These are phyloP conservation scores for Antidorcas marsupialis DNA, from an alignment of 2,113 vertebrate genomes.

Conservation along the genomic window DNA sequence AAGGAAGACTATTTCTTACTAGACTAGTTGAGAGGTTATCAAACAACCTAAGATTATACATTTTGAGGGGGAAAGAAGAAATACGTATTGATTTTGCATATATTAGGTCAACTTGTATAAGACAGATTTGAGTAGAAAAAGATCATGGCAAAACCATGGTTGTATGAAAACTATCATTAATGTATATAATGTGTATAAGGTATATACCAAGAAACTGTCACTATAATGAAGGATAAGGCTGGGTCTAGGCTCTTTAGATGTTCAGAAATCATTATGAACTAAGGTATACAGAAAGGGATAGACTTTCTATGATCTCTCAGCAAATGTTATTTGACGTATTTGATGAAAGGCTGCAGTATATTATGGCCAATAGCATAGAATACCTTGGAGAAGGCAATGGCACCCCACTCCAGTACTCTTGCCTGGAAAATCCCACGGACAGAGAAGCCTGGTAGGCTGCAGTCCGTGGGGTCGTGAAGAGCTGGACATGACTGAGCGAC, in stretches of 20 bases:
- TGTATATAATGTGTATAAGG: neutral
- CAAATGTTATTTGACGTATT: neutral
- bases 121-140: constrained; percentile 1
- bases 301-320: neutral
- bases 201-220: neutral
- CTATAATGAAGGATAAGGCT: neutral
- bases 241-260: neutral
- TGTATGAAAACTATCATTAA: neutral
- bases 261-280: neutral
- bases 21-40: neutral
- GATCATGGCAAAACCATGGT: neutral
- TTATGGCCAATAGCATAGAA: neutral
- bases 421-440: no score
- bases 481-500: no score
- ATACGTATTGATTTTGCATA: neutral
- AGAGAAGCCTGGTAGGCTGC: no score
- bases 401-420: no score
- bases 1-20: neutral
- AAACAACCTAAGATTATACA: neutral
- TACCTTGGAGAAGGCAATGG: neutral
- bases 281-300: neutral
- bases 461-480: no score
- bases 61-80: neutral
- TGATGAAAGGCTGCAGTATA: neutral
- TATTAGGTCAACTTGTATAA: neutral